These are phyloP conservation scores for Apis mellifera DNA, from an alignment of 1,140 invertebrate species.

Conservation along the genomic window DNA sequence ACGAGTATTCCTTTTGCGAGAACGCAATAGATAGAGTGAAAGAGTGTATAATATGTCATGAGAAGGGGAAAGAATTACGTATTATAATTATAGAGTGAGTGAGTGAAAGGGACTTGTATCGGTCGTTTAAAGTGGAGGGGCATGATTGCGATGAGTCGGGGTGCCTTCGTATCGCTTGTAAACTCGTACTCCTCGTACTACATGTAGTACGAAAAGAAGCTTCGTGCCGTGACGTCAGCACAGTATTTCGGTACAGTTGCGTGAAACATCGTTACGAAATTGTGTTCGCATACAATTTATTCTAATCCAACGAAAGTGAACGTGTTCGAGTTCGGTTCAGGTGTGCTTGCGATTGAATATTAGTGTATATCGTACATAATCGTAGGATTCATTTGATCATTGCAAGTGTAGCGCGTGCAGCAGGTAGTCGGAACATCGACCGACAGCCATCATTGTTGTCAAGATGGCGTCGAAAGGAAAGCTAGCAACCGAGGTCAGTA, in stretches of 20 bases:
- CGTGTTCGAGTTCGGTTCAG: conserved; percentile 26
- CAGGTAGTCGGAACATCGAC: conserved; percentile 49
- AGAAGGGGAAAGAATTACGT: conserved; percentile 7
- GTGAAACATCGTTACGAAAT: conserved; percentile 7
- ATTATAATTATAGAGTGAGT: conserved; percentile 38
- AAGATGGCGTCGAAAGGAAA: conserved; percentile 79
- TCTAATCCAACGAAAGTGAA: not conserved
- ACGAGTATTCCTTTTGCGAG: not conserved
- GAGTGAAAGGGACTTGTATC: conserved; percentile 52
- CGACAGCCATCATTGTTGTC: conserved; percentile 73
- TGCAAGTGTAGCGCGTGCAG: conserved; percentile 24
- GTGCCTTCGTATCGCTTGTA: conserved; percentile 32
- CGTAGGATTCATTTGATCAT: not conserved
- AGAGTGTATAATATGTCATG: not conserved
- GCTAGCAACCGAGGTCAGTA: conserved; percentile 75
- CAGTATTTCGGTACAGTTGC: conserved; percentile 17
- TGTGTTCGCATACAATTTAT: not conserved
- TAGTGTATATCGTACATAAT: conserved; percentile 12
- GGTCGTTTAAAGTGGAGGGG: conserved; percentile 27
- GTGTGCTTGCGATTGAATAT: conserved; percentile 25
- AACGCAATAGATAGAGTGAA: not conserved
- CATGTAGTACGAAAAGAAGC: conserved; percentile 36
- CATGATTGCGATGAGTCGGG: conserved; percentile 23
- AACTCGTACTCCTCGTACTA: conserved; percentile 21
- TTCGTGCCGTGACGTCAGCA: conserved; percentile 54